A percentile compares a stretch with the other conserved stretches of the same genome.
phyloP scores from a whole-genome alignment of 2,797 vertebrate species.

The Gambusia yucatana region DNA sequence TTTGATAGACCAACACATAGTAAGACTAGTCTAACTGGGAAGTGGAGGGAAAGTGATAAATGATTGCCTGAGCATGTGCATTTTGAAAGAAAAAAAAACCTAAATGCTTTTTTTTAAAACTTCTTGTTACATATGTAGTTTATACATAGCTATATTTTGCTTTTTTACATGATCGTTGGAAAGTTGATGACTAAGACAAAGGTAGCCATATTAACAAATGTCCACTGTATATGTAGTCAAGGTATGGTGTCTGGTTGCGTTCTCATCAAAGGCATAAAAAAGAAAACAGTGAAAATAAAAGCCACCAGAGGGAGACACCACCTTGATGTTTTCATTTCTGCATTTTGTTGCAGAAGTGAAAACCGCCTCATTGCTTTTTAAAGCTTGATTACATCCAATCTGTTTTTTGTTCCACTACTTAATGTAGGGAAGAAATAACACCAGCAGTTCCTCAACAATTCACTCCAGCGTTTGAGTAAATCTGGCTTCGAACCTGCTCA shows the following conservation, averaged over 20 bases:
- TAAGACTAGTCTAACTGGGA: background rate
- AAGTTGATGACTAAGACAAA: background rate
- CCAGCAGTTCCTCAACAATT: background rate
- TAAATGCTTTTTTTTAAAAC: background rate
- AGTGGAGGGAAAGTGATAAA: background rate
- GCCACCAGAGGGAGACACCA: slow-evolving; percentile 57
- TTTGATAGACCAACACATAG: background rate
- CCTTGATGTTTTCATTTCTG: background rate
- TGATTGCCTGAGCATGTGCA: background rate
- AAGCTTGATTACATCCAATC: background rate
- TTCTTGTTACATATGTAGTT: background rate
- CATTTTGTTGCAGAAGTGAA: background rate
- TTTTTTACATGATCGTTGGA: background rate
- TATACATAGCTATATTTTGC: background rate
- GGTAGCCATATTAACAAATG: background rate
- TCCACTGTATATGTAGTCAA: background rate
- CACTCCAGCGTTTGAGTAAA: background rate
- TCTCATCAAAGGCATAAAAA: background rate
- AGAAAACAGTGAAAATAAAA: background rate
- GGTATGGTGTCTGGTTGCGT: slow-evolving; percentile 14
- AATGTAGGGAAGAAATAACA: background rate
- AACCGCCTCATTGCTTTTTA: background rate
- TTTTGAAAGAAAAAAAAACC: background rate
- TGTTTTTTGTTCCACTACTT: background rate
- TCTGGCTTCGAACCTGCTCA: background rate